A percentile compares a stretch with the other conserved stretches of the same genome.
Evolutionary conservation across 2,888 invertebrate species (phyloP).

Genomic region (Cephus sareptanus): DNA sequence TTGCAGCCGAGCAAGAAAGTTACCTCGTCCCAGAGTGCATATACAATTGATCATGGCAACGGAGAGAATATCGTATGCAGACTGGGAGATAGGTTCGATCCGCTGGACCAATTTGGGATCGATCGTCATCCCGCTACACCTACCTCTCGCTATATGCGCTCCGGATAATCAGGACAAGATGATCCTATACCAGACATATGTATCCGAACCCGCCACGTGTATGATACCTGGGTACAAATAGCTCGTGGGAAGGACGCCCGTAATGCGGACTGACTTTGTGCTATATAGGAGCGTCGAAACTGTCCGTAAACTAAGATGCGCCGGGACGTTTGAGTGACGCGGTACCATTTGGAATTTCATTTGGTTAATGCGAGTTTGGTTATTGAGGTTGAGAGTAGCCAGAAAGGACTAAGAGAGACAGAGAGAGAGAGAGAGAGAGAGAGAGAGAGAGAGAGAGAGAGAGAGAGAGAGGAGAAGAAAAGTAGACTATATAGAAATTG

Average conservation of each 20-base stretch:
- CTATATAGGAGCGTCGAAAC: neutral
- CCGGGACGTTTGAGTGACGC: constrained; percentile 5
- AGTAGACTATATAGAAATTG: neutral
- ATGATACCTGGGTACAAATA: neutral
- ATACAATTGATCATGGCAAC: neutral
- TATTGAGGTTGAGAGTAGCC: neutral
- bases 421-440: too few relatives aligned
- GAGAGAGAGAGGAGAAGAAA: too few relatives aligned
- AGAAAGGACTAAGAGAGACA: neutral
- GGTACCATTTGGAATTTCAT: constrained; percentile 15
- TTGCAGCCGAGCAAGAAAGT: neutral
- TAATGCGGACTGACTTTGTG: neutral
- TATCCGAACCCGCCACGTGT: neutral
- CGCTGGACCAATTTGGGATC: neutral
- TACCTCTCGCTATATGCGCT: neutral
- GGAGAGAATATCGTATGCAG: neutral
- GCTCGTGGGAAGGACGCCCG: neutral
- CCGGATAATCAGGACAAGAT: neutral
- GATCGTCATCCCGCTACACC: neutral
- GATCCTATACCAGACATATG: too few relatives aligned
- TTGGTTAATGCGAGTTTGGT: constrained; percentile 18
- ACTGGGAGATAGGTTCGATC: neutral
- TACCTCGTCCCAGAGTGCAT: neutral
- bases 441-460: too few relatives aligned
- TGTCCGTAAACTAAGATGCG: neutral